Evolutionary conservation across 2,888 invertebrate species (phyloP).

Genomic region (Monochamus alternatus): DNA sequence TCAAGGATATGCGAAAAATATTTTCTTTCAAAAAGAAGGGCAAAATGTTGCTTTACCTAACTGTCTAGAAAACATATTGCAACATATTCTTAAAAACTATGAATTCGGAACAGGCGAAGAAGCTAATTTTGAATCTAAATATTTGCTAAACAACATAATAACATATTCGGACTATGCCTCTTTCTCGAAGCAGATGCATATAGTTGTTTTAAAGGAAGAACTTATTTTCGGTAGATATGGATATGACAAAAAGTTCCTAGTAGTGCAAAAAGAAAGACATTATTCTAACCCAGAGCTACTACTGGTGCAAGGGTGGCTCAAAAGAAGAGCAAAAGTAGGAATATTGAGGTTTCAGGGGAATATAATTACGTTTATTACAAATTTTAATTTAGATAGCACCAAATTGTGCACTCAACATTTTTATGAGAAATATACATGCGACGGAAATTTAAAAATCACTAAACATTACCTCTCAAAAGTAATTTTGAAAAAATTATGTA

Average conservation of each 20-base stretch:
- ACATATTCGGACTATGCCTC: too few relatives aligned
- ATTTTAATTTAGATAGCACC: constrained; percentile 6
- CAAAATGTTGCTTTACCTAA: too few relatives aligned
- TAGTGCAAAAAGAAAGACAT: not conserved
- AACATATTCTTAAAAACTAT: too few relatives aligned
- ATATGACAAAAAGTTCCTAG: not conserved
- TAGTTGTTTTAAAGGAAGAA: too few relatives aligned
- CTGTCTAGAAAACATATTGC: too few relatives aligned
- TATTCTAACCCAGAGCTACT: not conserved
- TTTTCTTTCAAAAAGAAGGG: too few relatives aligned
- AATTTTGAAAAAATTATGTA: constrained; percentile 19
- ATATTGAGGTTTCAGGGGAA: not conserved
- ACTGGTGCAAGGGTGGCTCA: not conserved
- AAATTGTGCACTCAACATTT: not conserved
- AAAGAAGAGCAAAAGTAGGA: not conserved
- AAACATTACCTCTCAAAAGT: not conserved
- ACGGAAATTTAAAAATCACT: not conserved
- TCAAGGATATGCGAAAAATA: too few relatives aligned
- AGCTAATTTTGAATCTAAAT: too few relatives aligned
- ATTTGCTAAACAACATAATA: too few relatives aligned
- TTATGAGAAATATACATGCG: constrained; percentile 1
- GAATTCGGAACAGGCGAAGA: too few relatives aligned
- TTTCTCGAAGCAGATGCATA: too few relatives aligned
- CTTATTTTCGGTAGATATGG: too few relatives aligned
- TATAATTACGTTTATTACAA: not conserved